Conservation (phyloP, 53 echinoderm and acorn worm species). For the Holothuria leucospilota region DNA sequence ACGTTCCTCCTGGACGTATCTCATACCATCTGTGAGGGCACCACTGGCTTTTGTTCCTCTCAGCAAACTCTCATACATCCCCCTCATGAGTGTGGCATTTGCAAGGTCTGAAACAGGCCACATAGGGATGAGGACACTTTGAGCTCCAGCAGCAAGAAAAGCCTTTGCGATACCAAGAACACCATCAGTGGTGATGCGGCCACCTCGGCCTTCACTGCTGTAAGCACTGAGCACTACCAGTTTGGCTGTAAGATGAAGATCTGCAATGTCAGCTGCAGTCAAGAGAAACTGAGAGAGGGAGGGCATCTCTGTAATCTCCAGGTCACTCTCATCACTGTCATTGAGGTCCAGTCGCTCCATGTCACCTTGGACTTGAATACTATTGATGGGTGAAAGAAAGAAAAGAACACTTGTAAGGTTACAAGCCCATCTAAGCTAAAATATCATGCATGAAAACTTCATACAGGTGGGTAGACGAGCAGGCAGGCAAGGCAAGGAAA, state of each 20-base stretch:
- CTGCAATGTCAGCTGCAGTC: conserved; percentile 92
- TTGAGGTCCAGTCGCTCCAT: conserved; percentile 90
- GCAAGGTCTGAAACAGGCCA: conserved; percentile 93
- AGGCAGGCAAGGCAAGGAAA: neutral
- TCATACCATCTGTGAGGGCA: conserved; percentile 93
- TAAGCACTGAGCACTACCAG: conserved; percentile 96
- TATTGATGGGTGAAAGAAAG: neutral
- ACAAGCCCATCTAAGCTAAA: neutral
- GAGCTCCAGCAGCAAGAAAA: conserved; percentile 95
- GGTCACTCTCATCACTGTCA: conserved; percentile 73
- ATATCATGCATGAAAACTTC: neutral
- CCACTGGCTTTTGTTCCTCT: conserved; percentile 82
- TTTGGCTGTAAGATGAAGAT: conserved; percentile 93
- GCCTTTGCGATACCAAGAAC: conserved; percentile 88
- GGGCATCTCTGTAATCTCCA: conserved; percentile 80
- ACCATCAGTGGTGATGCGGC: conserved; percentile 89
- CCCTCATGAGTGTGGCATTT: conserved; percentile 85
- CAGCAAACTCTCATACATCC: conserved; percentile 80
- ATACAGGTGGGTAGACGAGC: neutral
- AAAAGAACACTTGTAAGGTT: neutral
- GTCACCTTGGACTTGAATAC: conserved; percentile 30
- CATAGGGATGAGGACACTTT: conserved; percentile 95
- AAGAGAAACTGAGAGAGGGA: conserved; percentile 92
- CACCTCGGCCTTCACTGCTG: conserved; percentile 73
- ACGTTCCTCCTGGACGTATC: conserved; percentile 75